Base-by-base conservation (phyloP, 2,888 invertebrate genomes). In the Chrysolina haemoptera region DNA sequence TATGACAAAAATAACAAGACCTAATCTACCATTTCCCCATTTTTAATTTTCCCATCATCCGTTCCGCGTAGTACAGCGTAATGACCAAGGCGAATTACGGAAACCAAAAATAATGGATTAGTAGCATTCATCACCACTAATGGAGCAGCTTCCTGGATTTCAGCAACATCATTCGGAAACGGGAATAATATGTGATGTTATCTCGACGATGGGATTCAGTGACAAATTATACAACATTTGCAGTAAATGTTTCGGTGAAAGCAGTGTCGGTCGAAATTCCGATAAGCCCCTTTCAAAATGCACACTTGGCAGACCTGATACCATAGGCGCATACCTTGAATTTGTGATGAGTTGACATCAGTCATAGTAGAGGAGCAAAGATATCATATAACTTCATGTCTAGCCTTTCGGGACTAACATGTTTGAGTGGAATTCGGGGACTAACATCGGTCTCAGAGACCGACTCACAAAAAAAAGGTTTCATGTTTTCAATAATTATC, bases 141-240 rank as follows among this genome's bases (percentile, higher is more conserved):
- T 75, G 69, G 75, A 41, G 35, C 18, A 48, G 53, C 75, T 75
- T 75, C 75, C 75, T 75, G 69, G 63, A 68, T 75, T 75, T 75
- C 69, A 66, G 75, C 75, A 71, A 69, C 69, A 69, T 75, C 75
- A 71, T 71, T 68, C 65, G 43, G 69, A 59, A 73, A 65, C 59
- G 68, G 55, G 70, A 65, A 70, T 70, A 65, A 64, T 55, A 65
- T 27, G 50, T 55, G 69, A 73, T 73, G 73, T 27, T 62, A 66
- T 70, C 70, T 69, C 22, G 9, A 64, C 59, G 73, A 69, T 62
- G 71, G 22, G 48, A 48, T 12, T 68, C 63, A 9, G 35, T 73
- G 69, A 73, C 73, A 73, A 73, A 73, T 69, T 67, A 53, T 53
- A 55, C 67, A 67, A 16, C 67, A 53, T 53, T 16, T 67, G 67